Evolutionary conservation across 2,113 vertebrate species (phyloP), one percentile per base, ranked within the genome.

Genomic region (Condylura cristata): DNA sequence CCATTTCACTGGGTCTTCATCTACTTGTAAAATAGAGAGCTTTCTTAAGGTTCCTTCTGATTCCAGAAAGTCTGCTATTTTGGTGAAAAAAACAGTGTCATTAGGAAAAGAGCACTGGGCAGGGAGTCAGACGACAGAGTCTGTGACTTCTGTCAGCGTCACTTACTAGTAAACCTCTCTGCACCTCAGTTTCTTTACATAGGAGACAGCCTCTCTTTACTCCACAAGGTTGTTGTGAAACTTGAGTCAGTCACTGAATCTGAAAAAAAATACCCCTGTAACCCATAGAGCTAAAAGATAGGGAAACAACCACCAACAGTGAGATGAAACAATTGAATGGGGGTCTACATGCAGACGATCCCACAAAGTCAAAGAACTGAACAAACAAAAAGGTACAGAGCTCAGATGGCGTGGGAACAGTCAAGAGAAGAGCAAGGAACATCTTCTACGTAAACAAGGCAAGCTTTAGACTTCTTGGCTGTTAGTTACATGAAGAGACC

Each of bases 381-480:
- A 28, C 37, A 91, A 87, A 89, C 53, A 58, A 95, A 95, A 95
- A 94, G 92, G 95, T 90, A 87, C 70, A 2, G 22, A 70, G 84
- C 95, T 96, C 94, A 96, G 93, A 97, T 96, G 97, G 94, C 84
- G 60, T 96, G 95, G 96, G 96, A 97, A 94, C 41, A 24, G 92
- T 93, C 95, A 94, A 93, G 78, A 87, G 92, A 84, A 94, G 86
- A 92, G 93, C 95, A 88, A 91, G 94, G 94, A 97, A 81, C 94
- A 74, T 92, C 95, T 94, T 96, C 83, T 58, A 48, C 18, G 86
- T 95, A 96, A 96, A 97, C 95, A 96, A 94, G 92, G 91, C 93
- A 87, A 81, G 91, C 96, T 97, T 97, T 91, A 86, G 93, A 72
- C 86, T 96, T 91, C 97, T 97, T 97, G 96, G 96, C 97, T 96